Evolutionary conservation across 2,797 vertebrate genomes (phyloP).

Genomic region (Alfaro cultratus): DNA sequence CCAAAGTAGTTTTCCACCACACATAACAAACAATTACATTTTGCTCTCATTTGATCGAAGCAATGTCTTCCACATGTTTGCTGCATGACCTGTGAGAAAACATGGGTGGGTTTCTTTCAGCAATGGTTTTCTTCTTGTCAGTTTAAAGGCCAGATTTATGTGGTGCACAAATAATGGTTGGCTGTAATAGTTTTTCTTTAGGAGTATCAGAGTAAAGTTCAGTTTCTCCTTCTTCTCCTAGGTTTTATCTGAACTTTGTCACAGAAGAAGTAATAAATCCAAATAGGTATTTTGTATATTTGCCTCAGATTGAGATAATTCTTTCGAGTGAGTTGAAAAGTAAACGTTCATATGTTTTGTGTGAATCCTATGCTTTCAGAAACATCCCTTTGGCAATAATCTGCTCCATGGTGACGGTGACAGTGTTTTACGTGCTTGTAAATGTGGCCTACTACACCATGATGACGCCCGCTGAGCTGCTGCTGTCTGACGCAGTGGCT

Average conservation of each 20-base stretch:
- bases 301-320: not conserved
- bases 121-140: not conserved
- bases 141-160: not conserved
- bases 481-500: conserved; percentile 92
- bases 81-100: not conserved
- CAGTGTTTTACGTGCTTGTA: conserved; percentile 89
- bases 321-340: not conserved
- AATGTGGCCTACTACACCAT: conserved; percentile 95
- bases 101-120: not conserved
- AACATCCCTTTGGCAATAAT: conserved; percentile 89
- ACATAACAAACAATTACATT: not conserved
- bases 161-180: not conserved
- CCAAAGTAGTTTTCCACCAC: not conserved
- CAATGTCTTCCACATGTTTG: not conserved
- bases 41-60: not conserved
- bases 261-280: conserved; percentile 90
- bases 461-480: conserved; percentile 89
- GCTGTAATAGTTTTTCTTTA: not conserved
- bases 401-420: conserved; percentile 92
- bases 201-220: not conserved
- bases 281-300: conserved; percentile 80
- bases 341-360: not conserved
- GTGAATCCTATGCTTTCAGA: conserved; percentile 36
- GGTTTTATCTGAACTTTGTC: conserved; percentile 90
- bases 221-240: conserved; percentile 49